A percentile compares a stretch with the other conserved stretches of the same genome.
These are phyloP conservation scores for Ispidina lecontei DNA, from an alignment of 2,797 vertebrate genomes.

Conservation along the genomic window DNA sequence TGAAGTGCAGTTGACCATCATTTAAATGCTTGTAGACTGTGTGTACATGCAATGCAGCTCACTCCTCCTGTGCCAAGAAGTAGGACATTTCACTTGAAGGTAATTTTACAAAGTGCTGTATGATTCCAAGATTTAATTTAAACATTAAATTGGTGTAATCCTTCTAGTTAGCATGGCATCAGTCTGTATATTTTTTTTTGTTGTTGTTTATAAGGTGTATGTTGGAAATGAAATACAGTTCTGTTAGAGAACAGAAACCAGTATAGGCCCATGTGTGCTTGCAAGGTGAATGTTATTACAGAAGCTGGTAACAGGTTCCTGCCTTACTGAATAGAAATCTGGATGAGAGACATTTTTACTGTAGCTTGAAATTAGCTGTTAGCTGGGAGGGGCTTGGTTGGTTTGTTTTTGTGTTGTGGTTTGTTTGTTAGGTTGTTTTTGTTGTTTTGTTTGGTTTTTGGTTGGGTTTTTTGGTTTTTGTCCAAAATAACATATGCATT, in stretches of 20 bases:
- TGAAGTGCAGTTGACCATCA: neutral
- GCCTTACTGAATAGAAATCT: neutral
- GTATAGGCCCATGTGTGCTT: fast-evolving
- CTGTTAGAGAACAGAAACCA: neutral
- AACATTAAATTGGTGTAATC: neutral
- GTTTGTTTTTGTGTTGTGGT: no score
- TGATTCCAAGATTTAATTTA: neutral
- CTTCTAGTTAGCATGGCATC: neutral
- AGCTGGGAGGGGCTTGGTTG: neutral
- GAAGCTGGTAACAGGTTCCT: neutral
- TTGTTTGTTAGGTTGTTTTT: neutral
- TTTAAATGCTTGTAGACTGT: neutral
- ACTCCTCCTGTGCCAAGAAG: neutral
- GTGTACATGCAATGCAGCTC: neutral
- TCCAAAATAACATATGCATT: no score
- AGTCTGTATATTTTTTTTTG: no score
- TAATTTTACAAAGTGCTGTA: neutral
- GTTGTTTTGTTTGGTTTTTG: neutral
- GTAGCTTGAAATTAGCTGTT: neutral
- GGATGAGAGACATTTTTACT: neutral
- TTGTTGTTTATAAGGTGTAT: neutral
- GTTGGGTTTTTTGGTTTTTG: neutral
- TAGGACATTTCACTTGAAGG: neutral
- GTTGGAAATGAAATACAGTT: neutral
- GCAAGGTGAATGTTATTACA: neutral